phyloP scores from a whole-genome alignment of 2,797 vertebrate genomes.

The Peromyscus attwateri region DNA sequence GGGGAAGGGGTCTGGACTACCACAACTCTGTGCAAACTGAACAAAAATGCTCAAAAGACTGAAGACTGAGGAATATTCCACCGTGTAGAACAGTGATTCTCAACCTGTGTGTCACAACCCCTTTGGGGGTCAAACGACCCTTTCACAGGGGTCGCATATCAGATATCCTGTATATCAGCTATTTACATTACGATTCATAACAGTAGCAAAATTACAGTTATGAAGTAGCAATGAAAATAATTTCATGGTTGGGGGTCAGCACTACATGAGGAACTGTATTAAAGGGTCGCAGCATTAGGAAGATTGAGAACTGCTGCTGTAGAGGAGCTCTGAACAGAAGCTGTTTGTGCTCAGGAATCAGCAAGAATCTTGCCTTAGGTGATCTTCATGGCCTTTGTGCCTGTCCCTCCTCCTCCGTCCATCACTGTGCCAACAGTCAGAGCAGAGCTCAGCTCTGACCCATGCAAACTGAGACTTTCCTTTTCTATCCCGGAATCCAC shows the following conservation, averaged over 20 bases:
- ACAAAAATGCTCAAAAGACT: neutral
- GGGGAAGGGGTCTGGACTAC: neutral
- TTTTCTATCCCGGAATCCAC: neutral
- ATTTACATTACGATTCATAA: neutral
- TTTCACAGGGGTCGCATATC: no score
- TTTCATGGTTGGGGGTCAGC: neutral
- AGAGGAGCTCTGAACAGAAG: neutral
- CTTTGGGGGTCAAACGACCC: no score
- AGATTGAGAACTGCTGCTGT: neutral
- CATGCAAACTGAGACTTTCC: neutral
- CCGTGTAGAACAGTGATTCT: no score
- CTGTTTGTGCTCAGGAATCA: neutral
- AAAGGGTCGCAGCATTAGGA: neutral
- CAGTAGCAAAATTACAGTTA: neutral
- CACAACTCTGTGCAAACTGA: neutral
- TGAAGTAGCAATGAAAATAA: neutral
- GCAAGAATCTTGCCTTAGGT: neutral
- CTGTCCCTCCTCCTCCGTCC: neutral
- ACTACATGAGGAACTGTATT: neutral
- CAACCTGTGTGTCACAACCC: no score
- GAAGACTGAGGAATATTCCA: neutral
- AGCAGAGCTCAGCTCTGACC: neutral
- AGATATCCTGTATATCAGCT: neutral
- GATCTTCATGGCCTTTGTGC: neutral
- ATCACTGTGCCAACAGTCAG: neutral